A percentile compares a stretch with the other conserved stretches of the same genome.
Evolutionary conservation across 2,797 vertebrate genomes (phyloP).

Genomic region (Brachyalestes nurse): DNA sequence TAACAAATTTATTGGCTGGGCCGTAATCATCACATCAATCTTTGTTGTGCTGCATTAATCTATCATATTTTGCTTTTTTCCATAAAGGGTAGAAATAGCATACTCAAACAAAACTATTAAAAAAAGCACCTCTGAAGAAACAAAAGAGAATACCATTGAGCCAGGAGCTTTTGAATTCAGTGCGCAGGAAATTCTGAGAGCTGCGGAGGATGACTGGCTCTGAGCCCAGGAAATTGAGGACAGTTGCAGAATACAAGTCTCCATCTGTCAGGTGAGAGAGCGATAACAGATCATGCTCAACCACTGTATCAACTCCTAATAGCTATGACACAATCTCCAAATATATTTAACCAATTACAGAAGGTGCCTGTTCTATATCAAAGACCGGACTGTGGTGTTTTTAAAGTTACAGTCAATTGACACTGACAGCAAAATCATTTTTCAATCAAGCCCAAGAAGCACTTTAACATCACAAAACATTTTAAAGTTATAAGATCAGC

Average conservation of each 20-base stretch:
- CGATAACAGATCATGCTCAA: neutral
- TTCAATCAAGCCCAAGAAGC: neutral
- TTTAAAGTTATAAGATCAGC: neutral
- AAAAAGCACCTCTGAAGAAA: neutral
- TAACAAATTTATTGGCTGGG: too few relatives aligned
- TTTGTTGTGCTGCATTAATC: too few relatives aligned
- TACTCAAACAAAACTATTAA: neutral
- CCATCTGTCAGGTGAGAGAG: slow-evolving; percentile 68
- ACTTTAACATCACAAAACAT: neutral
- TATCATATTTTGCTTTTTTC: neutral
- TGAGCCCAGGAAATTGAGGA: slow-evolving; percentile 84
- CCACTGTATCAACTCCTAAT: neutral
- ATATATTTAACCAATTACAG: neutral
- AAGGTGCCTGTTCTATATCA: neutral
- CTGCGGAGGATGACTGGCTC: slow-evolving; percentile 79
- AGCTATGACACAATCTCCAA: neutral
- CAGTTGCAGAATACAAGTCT: slow-evolving; percentile 84
- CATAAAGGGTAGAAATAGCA: neutral
- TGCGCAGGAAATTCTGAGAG: slow-evolving; percentile 72
- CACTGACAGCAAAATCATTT: slow-evolving; percentile 15
- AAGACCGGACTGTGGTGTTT: neutral
- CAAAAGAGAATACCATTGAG: slow-evolving; percentile 72
- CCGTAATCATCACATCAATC: too few relatives aligned
- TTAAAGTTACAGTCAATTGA: neutral
- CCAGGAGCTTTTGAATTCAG: slow-evolving; percentile 80